Percentiles rank a stretch among this genome's conserved stretches.
Evolutionary conservation across 2,797 vertebrate species (phyloP).

Genomic region (Acrocephalus scirpaceus): DNA sequence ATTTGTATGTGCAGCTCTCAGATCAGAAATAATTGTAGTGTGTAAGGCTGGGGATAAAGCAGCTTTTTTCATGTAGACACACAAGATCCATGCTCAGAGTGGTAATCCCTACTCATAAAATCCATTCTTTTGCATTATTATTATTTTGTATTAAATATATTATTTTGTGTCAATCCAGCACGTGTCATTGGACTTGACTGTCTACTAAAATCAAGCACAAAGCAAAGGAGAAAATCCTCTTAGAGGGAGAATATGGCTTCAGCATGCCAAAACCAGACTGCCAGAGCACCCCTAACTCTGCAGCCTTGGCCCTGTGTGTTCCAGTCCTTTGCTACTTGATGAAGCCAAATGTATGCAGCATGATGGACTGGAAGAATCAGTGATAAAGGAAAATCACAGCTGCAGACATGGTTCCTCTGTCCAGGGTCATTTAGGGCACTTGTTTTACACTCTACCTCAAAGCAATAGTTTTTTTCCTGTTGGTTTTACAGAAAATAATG

Average conservation of each 20-base stretch:
- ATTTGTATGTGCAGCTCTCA: not conserved
- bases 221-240: not conserved
- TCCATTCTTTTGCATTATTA: too few relatives aligned
- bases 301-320: not conserved
- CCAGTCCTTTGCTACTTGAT: not conserved
- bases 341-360: not conserved
- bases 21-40: not conserved
- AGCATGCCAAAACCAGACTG: not conserved
- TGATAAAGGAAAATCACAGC: not conserved
- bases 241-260: not conserved
- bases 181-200: not conserved
- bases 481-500: not conserved
- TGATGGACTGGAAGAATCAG: not conserved
- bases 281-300: not conserved
- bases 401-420: not conserved
- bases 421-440: not conserved
- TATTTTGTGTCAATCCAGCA: not conserved
- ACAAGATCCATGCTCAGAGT: not conserved
- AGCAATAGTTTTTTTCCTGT: not conserved
- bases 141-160: not conserved
- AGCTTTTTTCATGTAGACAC: not conserved
- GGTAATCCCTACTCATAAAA: not conserved
- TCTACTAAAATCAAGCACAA: not conserved
- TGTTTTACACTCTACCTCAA: not conserved
- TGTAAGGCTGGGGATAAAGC: not conserved